These are phyloP conservation scores for Leptinotarsa undecemlineata DNA, from an alignment of 1,140 invertebrate species.

Conservation along the genomic window DNA sequence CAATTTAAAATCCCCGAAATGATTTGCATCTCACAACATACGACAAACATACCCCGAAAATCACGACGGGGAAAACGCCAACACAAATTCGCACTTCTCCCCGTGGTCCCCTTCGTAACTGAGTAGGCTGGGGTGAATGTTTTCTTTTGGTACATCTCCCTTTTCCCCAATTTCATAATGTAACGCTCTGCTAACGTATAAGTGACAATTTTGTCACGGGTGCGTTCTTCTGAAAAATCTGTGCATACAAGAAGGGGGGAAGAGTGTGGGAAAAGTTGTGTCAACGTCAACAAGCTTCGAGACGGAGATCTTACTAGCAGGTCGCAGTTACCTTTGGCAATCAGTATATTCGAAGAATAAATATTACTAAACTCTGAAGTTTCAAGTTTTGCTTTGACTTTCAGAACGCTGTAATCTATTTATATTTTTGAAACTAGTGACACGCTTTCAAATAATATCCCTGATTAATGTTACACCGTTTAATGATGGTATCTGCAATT, in stretches of 20 bases:
- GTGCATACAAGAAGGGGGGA: not conserved
- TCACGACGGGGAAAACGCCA: not conserved
- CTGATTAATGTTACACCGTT: no score
- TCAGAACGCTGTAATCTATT: no score
- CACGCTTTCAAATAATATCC: no score
- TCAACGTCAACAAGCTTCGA: not conserved
- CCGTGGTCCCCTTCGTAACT: slow-evolving; percentile 1
- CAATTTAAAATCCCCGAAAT: slow-evolving; percentile 11
- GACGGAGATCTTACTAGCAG: not conserved
- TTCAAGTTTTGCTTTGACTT: no score
- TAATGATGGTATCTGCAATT: no score
- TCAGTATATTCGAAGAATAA: not conserved
- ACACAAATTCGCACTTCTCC: slow-evolving; percentile 6
- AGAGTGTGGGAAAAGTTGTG: not conserved
- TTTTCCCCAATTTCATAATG: slow-evolving; percentile 1
- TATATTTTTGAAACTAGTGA: no score
- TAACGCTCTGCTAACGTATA: slow-evolving; percentile 5
- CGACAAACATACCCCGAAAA: slow-evolving; percentile 1
- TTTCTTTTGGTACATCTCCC: slow-evolving; percentile 11
- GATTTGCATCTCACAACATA: slow-evolving; percentile 6
- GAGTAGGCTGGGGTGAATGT: slow-evolving; percentile 7
- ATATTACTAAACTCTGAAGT: no score
- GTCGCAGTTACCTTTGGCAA: not conserved
- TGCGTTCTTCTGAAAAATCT: slow-evolving; percentile 12
- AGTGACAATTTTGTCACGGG: slow-evolving; percentile 13